Evolutionary conservation across 1,140 invertebrate genomes (phyloP), one percentile per base, ranked within the genome.

Genomic region (Ladona fulva): DNA sequence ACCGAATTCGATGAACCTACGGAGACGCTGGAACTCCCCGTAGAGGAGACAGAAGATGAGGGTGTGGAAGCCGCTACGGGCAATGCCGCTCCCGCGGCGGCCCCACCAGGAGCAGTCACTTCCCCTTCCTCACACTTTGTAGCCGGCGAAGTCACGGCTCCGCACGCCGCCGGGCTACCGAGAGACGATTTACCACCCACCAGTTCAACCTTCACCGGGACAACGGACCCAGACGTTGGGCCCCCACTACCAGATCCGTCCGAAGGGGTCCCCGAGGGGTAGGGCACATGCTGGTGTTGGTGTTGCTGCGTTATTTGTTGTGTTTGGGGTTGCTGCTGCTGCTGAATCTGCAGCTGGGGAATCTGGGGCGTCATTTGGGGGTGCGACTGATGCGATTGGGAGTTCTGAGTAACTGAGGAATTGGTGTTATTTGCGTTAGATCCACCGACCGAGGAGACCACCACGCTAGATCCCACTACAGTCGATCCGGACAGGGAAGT

Each of bases 31-130:
- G 52, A 66, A 66, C 52, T 66, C 52, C 52, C 52, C 52, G 52
- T 12, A 82, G 84, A 80, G 82, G 86, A 83, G 81, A 88, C 78
- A 78, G 79, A 80, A 82, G 24, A 80, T 75, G 83, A 82, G 44
- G 84, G 81, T 19, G 84, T 83, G 73, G 85, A 81, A 19, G 85
- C 84, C 14, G 87, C 85, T 79, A 87, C 87, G 74, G 87, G 86
- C 80, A 87, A 86, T 80, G 88, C 87, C 0, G 87, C 85, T 79
- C 87, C 87, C 25, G 85, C 83, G 3, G 86, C 84, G 0, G 86
- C 84, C 12, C 85, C 86, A 75, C 84, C 85, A 25, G 85, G 85
- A 5, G 87, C 87, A 24, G 88, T 86, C 74, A 87, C 86, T 0
- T 87, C 86, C 24, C 88, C 86, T 80, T 87, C 88, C 25, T 87